Percentiles rank a stretch among this genome's conserved stretches.
phyloP scores from a whole-genome alignment of 2,113 vertebrate species.

The Charadrius vociferus region DNA sequence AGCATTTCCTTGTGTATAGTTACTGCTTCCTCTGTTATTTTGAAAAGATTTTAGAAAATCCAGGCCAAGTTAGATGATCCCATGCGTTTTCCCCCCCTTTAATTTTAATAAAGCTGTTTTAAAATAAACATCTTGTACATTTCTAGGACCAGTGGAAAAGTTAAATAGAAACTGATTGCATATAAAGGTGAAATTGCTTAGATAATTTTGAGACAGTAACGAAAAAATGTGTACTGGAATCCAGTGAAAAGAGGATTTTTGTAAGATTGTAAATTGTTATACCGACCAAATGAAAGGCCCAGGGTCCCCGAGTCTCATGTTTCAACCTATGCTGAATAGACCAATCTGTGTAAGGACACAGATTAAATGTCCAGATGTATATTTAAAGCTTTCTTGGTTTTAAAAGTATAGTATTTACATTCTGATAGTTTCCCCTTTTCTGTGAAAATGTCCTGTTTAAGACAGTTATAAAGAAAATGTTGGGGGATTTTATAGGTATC shows the following conservation, averaged over 20 bases:
- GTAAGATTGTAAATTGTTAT: neutral
- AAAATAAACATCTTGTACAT: neutral
- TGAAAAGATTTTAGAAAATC: neutral
- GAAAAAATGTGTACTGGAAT: neutral
- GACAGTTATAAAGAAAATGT: neutral
- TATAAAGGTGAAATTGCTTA: neutral
- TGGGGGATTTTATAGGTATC: neutral
- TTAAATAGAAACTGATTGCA: neutral
- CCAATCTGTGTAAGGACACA: neutral
- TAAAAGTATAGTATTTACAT: neutral
- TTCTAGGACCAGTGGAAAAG: neutral
- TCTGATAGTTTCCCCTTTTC: neutral
- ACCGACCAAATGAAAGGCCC: neutral
- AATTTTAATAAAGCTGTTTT: neutral
- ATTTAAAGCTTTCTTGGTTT: neutral
- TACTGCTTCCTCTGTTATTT: neutral
- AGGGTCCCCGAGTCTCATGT: neutral
- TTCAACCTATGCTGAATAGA: neutral
- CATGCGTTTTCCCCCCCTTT: neutral
- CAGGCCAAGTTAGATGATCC: neutral
- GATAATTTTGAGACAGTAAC: neutral
- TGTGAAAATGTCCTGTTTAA: too few relatives aligned
- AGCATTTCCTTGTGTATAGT: neutral
- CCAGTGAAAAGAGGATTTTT: neutral
- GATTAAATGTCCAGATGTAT: neutral